Base-by-base conservation (phyloP, 1,140 invertebrate genomes). In the Pristionchus pacificus region DNA sequence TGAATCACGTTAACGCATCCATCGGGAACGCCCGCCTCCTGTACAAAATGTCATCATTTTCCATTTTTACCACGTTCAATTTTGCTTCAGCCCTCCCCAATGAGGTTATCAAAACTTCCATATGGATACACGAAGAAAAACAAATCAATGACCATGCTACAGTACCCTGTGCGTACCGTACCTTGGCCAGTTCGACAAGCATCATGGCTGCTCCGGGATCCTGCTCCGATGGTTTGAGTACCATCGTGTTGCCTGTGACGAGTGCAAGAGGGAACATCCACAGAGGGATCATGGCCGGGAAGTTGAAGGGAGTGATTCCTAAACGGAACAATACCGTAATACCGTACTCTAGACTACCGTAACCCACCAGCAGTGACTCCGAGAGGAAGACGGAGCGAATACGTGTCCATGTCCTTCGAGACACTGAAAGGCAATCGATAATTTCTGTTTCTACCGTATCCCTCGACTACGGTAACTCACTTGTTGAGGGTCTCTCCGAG, bases 211-310 rank as follows among this genome's bases (percentile, higher is more conserved):
- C 93, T 6, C 95, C 94, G 30, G 97, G 97, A 81, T 97, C 95
- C 83, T 95, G 89, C 85, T 99, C 97, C 0, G 95, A 98, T 3
- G 97, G 97, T 85, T 91, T 90, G 69, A 91, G 84, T 0, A 91
- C 78, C 77, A 87, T 88, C 0, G 90, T 91, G 80, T 90, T 90
- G 62, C 96, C 96, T 75, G 92, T 93, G 3, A 93, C 93, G 24
- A 95, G 85, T 2, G 94, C 91, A 72, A 97, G 87, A 0, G 95
- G 95, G 86, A 97, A 95, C 90, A 95, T 97, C 96, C 97, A 99
- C 1, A 99, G 87, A 0, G 97, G 97, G 80, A 99, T 97, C 97
- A 99, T 99, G 49, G 96, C 95, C 0, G 97, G 96, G 85, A 98
- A 99, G 86, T 88, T 87, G 71, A 84, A 83, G 15, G 81, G 81